Evolutionary conservation across 1,140 invertebrate genomes (phyloP), one percentile per base, ranked within the genome.

Genomic region (Ctenoplectra terminalis): DNA sequence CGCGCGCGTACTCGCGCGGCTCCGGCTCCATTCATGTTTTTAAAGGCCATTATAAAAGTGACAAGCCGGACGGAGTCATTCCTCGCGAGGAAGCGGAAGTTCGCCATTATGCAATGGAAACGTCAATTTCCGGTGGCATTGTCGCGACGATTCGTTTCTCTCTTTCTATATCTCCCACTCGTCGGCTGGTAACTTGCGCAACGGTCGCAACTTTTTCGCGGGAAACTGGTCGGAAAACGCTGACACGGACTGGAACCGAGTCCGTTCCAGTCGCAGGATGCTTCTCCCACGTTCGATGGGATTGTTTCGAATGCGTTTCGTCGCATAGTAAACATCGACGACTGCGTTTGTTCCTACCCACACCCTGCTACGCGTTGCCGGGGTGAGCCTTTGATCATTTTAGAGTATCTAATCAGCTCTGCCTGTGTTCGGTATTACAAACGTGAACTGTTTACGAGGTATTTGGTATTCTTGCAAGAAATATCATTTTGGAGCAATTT

Each of bases 51-150:
- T 88, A 89, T 73, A 87, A 89, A 89, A 87, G 87, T 88, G 87
- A 88, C 87, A 86, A 88, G 74, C 85, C 87, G 89, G 85, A 86
- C 82, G 80, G 77, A 90, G 87, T 90, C 88, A 90, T 90, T 90
- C 75, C 82, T 90, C 75, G 74, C 82, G 81, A 87, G 86, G 88
- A 89, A 90, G 78, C 88, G 89, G 88, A 90, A 90, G 87, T 84
- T 20, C 79, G 82, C 82, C 84, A 90, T 90, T 90, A 90, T 87
- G 87, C 88, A 90, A 89, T 90, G 87, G 85, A 90, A 90, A 90
- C 87, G 90, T 89, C 89, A 88, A 90, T 90, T 90, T 90, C 90
- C 89, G 89, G 82, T 72, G 81, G 70, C 63, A 90, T 89, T 88
- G 89, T 89, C 85, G 83, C 83, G 79, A 81, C 78, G 74, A 81